A percentile compares a stretch with the other conserved stretches of the same genome.
Conservation (phyloP, 1,140 invertebrate genomes). For the Zaprionus nigranus region DNA sequence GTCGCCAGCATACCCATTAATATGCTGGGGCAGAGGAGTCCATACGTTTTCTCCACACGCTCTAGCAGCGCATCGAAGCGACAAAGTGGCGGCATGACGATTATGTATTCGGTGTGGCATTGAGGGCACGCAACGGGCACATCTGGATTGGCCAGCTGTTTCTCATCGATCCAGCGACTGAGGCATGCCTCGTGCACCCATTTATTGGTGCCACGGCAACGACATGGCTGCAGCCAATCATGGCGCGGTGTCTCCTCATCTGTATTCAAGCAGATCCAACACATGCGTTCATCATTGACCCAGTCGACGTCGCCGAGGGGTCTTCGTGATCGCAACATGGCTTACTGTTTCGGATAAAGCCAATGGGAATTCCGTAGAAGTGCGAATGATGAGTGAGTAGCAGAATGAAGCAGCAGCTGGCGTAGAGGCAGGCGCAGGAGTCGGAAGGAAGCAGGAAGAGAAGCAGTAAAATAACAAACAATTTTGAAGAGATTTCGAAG, state of each 20-base stretch:
- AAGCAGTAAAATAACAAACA: slow-evolving; percentile 9
- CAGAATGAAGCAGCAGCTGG: not conserved
- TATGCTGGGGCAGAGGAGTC: slow-evolving; percentile 51
- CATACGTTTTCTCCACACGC: slow-evolving; percentile 44
- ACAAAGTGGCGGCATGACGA: slow-evolving; percentile 52
- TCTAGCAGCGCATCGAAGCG: slow-evolving; percentile 51
- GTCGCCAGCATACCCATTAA: slow-evolving; percentile 58
- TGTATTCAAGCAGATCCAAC: slow-evolving; percentile 63
- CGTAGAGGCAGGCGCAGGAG: no score
- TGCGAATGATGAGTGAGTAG: not conserved
- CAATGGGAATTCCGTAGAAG: not conserved
- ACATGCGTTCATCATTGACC: slow-evolving; percentile 44
- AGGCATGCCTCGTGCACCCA: slow-evolving; percentile 71
- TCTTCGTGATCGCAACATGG: slow-evolving; percentile 22
- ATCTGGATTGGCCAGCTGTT: slow-evolving; percentile 45
- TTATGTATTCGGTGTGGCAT: slow-evolving; percentile 64
- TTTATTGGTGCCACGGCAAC: slow-evolving; percentile 68
- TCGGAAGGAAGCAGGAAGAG: not conserved
- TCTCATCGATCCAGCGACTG: slow-evolving; percentile 67
- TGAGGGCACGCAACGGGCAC: slow-evolving; percentile 48
- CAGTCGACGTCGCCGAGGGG: slow-evolving; percentile 22
- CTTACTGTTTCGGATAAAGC: not conserved
- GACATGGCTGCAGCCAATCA: slow-evolving; percentile 67
- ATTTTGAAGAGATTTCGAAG: slow-evolving; percentile 27
- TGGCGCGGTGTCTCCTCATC: slow-evolving; percentile 47